A percentile compares a stretch with the other conserved stretches of the same genome.
Conservation (phyloP, 92 coral and sea anemone species). For the Porites divaricata region DNA sequence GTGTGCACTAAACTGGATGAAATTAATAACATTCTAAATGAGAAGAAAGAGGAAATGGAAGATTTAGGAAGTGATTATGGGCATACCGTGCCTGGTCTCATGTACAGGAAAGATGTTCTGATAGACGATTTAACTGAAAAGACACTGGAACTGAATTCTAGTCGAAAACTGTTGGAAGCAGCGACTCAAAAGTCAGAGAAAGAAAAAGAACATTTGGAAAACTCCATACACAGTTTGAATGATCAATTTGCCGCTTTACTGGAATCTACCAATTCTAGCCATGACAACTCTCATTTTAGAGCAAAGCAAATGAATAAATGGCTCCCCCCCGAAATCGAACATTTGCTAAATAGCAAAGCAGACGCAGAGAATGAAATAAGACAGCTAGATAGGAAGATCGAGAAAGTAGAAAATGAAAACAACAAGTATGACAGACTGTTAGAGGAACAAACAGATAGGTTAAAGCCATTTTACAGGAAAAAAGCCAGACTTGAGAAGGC, state of each 20-base stretch:
- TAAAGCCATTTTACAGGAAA: conserved; percentile 68
- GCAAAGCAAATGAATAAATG: background rate
- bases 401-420: conserved; percentile 46
- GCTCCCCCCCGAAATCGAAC: conserved; percentile 37
- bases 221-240: conserved; percentile 8
- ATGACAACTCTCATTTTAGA: background rate
- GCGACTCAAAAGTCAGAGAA: background rate
- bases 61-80: conserved; percentile 4
- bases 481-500: conserved; percentile 33
- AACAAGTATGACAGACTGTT: conserved; percentile 58
- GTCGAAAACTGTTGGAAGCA: conserved; percentile 37
- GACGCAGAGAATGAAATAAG: conserved; percentile 21
- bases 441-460: conserved; percentile 49
- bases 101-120: conserved; percentile 62
- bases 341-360: conserved; percentile 32
- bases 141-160: conserved; percentile 38
- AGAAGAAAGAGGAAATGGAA: conserved; percentile 12
- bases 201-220: conserved; percentile 13
- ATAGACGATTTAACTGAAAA: conserved; percentile 64
- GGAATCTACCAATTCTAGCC: background rate
- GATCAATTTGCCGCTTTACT: conserved; percentile 26
- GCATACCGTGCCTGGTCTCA: conserved; percentile 41
- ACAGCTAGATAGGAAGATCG: conserved; percentile 25
- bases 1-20: conserved; percentile 65
- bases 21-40: conserved; percentile 57